Base-by-base conservation (phyloP, 2,888 invertebrate genomes). In the Dorcus parallelipipedus region DNA sequence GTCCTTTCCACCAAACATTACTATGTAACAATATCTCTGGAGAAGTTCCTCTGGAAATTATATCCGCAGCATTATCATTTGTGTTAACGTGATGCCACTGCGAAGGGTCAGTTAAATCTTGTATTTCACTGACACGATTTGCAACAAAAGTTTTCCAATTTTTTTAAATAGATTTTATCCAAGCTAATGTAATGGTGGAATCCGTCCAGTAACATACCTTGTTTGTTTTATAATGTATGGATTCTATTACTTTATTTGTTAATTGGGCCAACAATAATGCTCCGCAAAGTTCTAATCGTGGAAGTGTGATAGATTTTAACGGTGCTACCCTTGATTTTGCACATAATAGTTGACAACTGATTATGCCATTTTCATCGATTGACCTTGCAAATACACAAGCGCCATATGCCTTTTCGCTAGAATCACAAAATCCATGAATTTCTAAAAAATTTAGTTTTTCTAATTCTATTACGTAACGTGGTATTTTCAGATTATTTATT, bases 131-230 rank as follows among this genome's bases (percentile, higher is more conserved):
- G 2, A 71, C 62, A 9, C 69, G 47, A 59, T 70, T 64, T 9
- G 60, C 60, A 1, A 70, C 67, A 56, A 69, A 71, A 0, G 67
- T 68, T 48, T 66, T 64, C 65, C 67, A 71, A 23, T 57, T 49
- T 8, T 48, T 26, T 26, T 66, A 56, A 42, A 50, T 49, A 9
- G 43, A n/a, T 33, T 52, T 54, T 20, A 69, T 38, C 70, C 71
- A 70, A 6, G 58, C 52, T 40, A 71, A 49, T 0, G 64, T 67
- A 40, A 70, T 68, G 8, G 62, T 65, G 3, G 67, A 69, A 56
- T 70, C 70, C 7, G 64, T 61, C 67, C 47, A 73, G 17, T 60
- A 64, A 56, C 43, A 65, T 20, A 57, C 39, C 38, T 57, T 38
- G 8, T 61, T 45, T 43, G 63, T 38, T 14, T 59, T 58, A 1